Percentiles rank a stretch among this genome's conserved stretches.
phyloP scores from a whole-genome alignment of 1,140 invertebrate genomes.

The Trichogramma pretiosum region DNA sequence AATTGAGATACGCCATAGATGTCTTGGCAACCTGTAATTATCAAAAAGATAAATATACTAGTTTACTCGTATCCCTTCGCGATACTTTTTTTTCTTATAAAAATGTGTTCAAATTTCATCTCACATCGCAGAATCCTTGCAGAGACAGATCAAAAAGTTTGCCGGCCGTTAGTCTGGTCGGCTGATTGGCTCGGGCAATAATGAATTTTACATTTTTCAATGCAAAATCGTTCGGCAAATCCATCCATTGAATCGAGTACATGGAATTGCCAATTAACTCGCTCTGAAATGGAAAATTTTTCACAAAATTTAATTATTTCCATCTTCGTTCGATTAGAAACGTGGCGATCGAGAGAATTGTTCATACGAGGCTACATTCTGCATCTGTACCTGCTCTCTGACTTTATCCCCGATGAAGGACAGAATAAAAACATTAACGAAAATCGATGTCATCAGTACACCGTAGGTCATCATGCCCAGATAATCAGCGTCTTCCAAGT shows the following conservation, averaged over 20 bases:
- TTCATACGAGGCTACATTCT: background rate
- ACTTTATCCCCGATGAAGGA: constrained; percentile 33
- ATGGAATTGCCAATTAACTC: constrained; percentile 21
- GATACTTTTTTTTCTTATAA: too few relatives aligned
- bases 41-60: too few relatives aligned
- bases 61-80: too few relatives aligned
- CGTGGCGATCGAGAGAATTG: too few relatives aligned
- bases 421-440: constrained; percentile 32
- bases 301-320: too few relatives aligned
- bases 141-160: constrained; percentile 32
- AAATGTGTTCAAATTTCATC: too few relatives aligned
- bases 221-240: constrained; percentile 23
- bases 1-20: constrained; percentile 33
- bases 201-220: constrained; percentile 22
- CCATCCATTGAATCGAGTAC: constrained; percentile 27
- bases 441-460: constrained; percentile 31
- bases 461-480: constrained; percentile 30
- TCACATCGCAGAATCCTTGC: constrained; percentile 28
- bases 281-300: constrained; percentile 24
- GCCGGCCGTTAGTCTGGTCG: constrained; percentile 24
- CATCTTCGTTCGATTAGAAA: too few relatives aligned
- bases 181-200: constrained; percentile 24
- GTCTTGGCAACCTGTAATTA: constrained; percentile 29
- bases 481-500: constrained; percentile 30
- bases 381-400: constrained; percentile 26